A percentile compares a stretch with the other conserved stretches of the same genome.
These are phyloP conservation scores for Luehdorfia chinensis DNA, from an alignment of 1,140 invertebrate species.

Conservation along the genomic window DNA sequence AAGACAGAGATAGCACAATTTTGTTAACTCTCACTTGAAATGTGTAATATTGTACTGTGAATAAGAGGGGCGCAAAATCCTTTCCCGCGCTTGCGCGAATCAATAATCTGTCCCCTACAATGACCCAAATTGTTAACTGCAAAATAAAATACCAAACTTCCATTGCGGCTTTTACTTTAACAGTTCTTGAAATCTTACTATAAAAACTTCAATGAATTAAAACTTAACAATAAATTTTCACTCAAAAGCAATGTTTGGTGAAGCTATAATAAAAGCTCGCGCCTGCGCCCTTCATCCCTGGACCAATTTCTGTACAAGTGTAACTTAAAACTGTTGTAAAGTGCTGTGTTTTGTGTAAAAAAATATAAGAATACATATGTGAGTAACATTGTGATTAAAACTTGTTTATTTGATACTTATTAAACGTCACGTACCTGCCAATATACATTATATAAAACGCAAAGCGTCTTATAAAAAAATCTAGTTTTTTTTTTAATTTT, in stretches of 20 bases:
- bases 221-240: background rate
- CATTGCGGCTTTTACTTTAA: slow-evolving; percentile 23
- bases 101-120: slow-evolving; percentile 48
- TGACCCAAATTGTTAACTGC: background rate
- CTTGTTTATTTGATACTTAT: background rate
- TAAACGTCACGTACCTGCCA: background rate
- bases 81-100: slow-evolving; percentile 63
- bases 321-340: slow-evolving; percentile 47
- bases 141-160: slow-evolving; percentile 5
- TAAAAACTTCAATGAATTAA: slow-evolving; percentile 31
- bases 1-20: slow-evolving; percentile 27
- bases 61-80: slow-evolving; percentile 39
- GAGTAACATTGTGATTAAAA: slow-evolving; percentile 30
- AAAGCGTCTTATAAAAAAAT: too few species aligned
- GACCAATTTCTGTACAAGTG: slow-evolving; percentile 56
- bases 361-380: slow-evolving; percentile 46
- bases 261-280: slow-evolving; percentile 30
- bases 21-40: slow-evolving; percentile 21
- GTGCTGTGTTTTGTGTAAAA: slow-evolving; percentile 53
- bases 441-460: too few species aligned
- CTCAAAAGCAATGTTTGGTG: slow-evolving; percentile 26
- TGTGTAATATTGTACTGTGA: slow-evolving; percentile 27
- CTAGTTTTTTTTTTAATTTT: too few species aligned
- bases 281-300: slow-evolving; percentile 60
- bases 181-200: background rate